phyloP scores from a whole-genome alignment of 1,140 invertebrate species.

The Brachystomella parvula region DNA sequence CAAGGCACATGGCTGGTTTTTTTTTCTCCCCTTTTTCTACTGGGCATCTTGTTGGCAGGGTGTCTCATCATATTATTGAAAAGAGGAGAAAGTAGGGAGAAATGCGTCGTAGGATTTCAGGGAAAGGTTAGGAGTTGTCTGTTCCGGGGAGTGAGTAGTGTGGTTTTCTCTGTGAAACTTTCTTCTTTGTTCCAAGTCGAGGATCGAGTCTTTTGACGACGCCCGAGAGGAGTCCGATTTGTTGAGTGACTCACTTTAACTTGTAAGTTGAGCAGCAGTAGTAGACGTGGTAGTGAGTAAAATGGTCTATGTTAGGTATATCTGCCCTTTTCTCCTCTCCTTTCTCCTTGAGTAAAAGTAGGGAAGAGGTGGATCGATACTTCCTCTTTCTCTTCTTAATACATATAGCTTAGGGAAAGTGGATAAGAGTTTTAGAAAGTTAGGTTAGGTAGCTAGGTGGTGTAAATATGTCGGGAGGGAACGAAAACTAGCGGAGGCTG shows the following conservation, averaged over 20 bases:
- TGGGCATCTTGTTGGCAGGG: too few relatives aligned
- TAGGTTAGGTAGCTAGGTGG: background rate
- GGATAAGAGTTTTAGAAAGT: background rate
- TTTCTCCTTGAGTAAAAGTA: background rate
- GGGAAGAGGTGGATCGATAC: background rate
- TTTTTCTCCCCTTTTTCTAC: too few relatives aligned
- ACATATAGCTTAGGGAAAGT: background rate
- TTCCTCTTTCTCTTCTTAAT: background rate
- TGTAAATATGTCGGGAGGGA: background rate
- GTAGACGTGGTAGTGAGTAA: background rate
- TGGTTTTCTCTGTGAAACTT: too few relatives aligned
- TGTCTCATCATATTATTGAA: background rate
- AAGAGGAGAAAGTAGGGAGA: background rate
- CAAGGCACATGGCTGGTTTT: background rate
- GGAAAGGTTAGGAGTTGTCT: background rate
- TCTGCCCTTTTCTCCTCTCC: background rate
- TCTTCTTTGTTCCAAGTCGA: background rate
- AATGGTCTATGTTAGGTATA: background rate
- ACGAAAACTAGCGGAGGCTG: too few relatives aligned
- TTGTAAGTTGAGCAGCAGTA: background rate
- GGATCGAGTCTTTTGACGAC: background rate
- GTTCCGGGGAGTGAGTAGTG: too few relatives aligned
- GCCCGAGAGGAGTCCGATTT: slow-evolving; percentile 7
- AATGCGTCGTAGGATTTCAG: background rate
- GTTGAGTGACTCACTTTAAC: slow-evolving; percentile 18